These are phyloP conservation scores for Trichopoda pennipes DNA, from an alignment of 2,888 invertebrate species.

Conservation along the genomic window DNA sequence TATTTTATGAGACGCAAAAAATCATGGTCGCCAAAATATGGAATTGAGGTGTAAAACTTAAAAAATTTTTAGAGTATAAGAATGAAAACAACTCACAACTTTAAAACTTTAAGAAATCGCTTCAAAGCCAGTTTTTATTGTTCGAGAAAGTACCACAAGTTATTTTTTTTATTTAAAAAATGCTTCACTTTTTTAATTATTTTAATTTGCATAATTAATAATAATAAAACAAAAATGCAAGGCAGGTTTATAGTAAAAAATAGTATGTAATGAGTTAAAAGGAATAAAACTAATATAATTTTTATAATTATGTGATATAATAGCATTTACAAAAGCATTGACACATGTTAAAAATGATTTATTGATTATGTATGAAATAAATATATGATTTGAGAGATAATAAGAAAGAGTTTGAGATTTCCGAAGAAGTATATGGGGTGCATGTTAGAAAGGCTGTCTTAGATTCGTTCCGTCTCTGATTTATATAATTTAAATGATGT, in stretches of 20 bases:
- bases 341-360: conserved; percentile 50
- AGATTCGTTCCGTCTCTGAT: conserved; percentile 42
- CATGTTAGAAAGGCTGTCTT: conserved; percentile 54
- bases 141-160: background rate
- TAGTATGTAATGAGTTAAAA: background rate
- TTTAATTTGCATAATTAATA: background rate
- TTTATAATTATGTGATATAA: conserved; percentile 30
- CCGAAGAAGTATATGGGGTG: conserved; percentile 33
- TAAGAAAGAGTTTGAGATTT: conserved; percentile 13
- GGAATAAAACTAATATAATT: background rate
- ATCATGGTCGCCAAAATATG: too few relatives aligned
- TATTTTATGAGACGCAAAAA: too few relatives aligned
- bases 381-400: conserved; percentile 29
- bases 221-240: conserved; percentile 2
- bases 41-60: too few relatives aligned
- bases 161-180: conserved; percentile 27
- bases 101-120: background rate
- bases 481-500: conserved; percentile 8
- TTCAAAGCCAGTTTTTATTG: background rate
- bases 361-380: conserved; percentile 29
- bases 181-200: conserved; percentile 22
- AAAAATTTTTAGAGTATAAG: too few relatives aligned
- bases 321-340: conserved; percentile 63
- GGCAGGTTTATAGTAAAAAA: conserved; percentile 29
- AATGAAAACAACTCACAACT: too few relatives aligned